phyloP scores from a whole-genome alignment of 2,113 vertebrate genomes.

The Phasianus colchicus region DNA sequence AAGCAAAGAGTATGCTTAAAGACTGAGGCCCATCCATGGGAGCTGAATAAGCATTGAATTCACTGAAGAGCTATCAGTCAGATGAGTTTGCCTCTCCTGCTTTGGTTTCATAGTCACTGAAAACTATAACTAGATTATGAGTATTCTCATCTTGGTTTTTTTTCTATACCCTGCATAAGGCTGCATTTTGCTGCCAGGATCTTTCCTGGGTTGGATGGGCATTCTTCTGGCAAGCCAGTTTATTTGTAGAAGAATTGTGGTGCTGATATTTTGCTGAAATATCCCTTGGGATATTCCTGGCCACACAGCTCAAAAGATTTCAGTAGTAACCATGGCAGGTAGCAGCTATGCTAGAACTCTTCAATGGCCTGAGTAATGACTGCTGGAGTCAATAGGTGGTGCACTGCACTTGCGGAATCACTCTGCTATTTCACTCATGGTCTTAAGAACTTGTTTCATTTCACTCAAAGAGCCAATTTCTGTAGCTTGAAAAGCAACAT shows the following conservation, averaged over 20 bases:
- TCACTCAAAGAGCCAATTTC: not conserved
- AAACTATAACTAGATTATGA: not conserved
- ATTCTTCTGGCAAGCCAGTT: not conserved
- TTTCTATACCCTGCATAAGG: not conserved
- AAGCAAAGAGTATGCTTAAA: not conserved
- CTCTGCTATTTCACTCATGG: not conserved
- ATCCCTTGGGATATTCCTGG: not conserved
- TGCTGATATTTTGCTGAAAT: not conserved
- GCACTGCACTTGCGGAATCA: fast-evolving
- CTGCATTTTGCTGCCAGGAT: not conserved
- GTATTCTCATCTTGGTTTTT: not conserved
- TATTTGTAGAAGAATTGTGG: not conserved
- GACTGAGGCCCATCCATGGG: not conserved
- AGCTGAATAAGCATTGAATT: not conserved
- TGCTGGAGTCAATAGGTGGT: slow-evolving; percentile 20
- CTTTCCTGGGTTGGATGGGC: not conserved
- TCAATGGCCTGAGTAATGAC: not conserved
- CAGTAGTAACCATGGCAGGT: not conserved
- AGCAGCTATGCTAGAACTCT: not conserved
- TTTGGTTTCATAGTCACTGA: not conserved
- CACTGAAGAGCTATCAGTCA: not conserved
- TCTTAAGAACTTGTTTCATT: not conserved
- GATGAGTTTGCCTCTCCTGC: not conserved
- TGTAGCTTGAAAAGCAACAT: not conserved
- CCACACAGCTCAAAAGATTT: not conserved